Conservation (phyloP, 1,140 invertebrate genomes). For the Drosophila truncata region DNA sequence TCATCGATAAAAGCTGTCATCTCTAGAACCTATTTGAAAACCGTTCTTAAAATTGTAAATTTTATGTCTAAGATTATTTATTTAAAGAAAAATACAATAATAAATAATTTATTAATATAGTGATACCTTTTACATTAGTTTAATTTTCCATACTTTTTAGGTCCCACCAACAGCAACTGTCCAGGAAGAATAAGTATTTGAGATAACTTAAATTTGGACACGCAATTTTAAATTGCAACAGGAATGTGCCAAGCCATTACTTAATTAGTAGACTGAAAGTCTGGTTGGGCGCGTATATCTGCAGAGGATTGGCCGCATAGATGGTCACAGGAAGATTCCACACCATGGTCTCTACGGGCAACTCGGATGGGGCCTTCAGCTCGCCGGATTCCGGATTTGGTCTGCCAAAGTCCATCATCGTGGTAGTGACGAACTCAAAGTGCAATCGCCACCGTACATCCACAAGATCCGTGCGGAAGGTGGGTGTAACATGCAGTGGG, state of each 20-base stretch:
- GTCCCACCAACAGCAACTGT: background rate
- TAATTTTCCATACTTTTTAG: background rate
- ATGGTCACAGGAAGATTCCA: slow-evolving; percentile 98
- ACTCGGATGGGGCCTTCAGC: slow-evolving; percentile 93
- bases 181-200: background rate
- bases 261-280: slow-evolving; percentile 74
- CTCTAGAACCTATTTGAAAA: background rate
- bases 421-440: slow-evolving; percentile 97
- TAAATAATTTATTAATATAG: background rate
- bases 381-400: slow-evolving; percentile 86
- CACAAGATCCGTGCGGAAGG: slow-evolving; percentile 94
- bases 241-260: slow-evolving; percentile 18
- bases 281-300: slow-evolving; percentile 87
- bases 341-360: slow-evolving; percentile 98
- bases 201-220: background rate
- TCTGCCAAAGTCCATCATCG: slow-evolving; percentile 86
- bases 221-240: slow-evolving; percentile 10
- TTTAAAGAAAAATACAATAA: background rate
- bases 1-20: background rate
- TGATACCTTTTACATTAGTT: background rate
- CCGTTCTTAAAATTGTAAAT: background rate
- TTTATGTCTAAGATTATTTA: background rate
- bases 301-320: slow-evolving; percentile 94
- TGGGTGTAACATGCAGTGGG: slow-evolving; percentile 96
- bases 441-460: slow-evolving; percentile 96